Evolutionary conservation across 2,113 vertebrate genomes (phyloP), one percentile per base, ranked within the genome.

Genomic region (Pungitius pungitius): DNA sequence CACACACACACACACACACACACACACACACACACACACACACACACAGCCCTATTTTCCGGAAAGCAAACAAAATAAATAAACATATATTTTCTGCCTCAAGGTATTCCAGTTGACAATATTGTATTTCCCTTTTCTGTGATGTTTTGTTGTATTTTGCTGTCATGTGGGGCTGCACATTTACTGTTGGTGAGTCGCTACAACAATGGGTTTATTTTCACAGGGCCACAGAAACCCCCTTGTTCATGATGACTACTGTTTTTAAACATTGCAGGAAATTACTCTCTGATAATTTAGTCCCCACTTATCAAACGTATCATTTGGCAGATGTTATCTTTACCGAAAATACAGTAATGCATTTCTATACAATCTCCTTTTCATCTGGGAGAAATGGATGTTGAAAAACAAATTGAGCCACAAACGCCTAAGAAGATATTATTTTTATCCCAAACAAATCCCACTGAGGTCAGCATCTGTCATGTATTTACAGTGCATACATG

Each of bases 61-160:
- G 11, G 35, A 37, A 86, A 51, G 33, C 33, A 35, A 35, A 54
- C 58, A 56, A 73, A 56, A 40, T 43, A 64, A 37, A 59, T 6
- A 26, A 61, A 82, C 70, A 85, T 85, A 85, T 69, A 93, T 92
- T 92, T 93, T 92, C 88, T 18, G 47, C 87, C 69, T 90, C 65
- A 81, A 4, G 86, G 85, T 75, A 81, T 89, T 87, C 77, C 80
- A 87, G 83, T 88, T 85, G 83, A 91, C 80, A 82, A 77, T 67
- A 56, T 85, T 85, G 71, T 60, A 14, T 58, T 69, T 40, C 43
- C 26, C 2, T 75, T 79, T 90, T 83, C 39, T 76, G 18, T 70
- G 58, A 20, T 65, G 43, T 87, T 85, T 76, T 82, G 56, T 80
- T 81, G 56, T 84, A 66, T 86, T 83, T 56, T 52, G 69, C 67